Conservation (phyloP, 2,113 vertebrate genomes). For the Phalacrocorax brasilianus region DNA sequence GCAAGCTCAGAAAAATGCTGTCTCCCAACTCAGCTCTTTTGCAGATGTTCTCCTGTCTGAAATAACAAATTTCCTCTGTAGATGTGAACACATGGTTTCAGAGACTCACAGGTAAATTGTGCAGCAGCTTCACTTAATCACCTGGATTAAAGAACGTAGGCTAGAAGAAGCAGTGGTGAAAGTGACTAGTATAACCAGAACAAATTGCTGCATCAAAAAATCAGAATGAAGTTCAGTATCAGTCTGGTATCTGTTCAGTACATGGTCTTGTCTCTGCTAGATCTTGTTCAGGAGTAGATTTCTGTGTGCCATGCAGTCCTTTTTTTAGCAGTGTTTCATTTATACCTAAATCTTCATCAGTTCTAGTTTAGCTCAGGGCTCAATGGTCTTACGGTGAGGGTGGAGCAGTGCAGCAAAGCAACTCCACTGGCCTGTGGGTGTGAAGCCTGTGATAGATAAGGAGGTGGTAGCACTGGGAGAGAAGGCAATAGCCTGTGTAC, state of each 20-base stretch:
- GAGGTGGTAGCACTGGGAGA: neutral
- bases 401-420: neutral
- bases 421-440: neutral
- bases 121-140: neutral
- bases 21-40: neutral
- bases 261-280: neutral
- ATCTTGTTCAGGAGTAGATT: neutral
- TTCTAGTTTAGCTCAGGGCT: neutral
- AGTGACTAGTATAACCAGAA: neutral
- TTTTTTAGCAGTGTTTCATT: accelerated
- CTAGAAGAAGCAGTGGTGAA: neutral
- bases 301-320: accelerated
- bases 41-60: neutral
- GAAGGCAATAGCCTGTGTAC: neutral
- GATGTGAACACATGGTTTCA: neutral
- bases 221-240: neutral
- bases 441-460: neutral
- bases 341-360: too few relatives aligned
- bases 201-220: neutral
- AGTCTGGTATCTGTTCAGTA: neutral
- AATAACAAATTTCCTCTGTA: neutral
- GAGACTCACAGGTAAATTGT: neutral
- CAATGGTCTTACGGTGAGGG: neutral
- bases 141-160: neutral
- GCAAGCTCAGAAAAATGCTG: neutral